Evolutionary conservation across 2,113 vertebrate species (phyloP).

Genomic region (Phycodurus eques): DNA sequence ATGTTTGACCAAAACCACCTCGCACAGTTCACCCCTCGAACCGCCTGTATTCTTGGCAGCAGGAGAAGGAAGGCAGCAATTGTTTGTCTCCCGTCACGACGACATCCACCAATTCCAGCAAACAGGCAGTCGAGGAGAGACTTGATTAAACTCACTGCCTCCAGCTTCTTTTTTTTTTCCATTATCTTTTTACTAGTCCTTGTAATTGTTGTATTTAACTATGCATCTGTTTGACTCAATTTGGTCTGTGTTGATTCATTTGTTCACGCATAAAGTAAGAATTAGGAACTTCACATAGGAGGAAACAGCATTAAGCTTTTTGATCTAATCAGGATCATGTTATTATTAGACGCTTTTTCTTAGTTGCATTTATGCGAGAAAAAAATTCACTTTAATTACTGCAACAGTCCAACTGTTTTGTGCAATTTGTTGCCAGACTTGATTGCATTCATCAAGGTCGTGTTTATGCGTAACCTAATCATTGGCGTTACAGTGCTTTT

Average conservation of each 20-base stretch:
- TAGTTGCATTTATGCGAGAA: constrained; percentile 2
- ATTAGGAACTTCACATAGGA: neutral
- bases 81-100: constrained; percentile 17
- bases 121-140: constrained; percentile 16
- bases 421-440: constrained; percentile 4
- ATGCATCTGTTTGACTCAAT: constrained; percentile 28
- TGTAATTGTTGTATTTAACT: constrained; percentile 25
- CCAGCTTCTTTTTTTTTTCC: constrained; percentile 27
- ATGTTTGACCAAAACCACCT: constrained; percentile 58
- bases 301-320: neutral
- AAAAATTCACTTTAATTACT: neutral
- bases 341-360: neutral
- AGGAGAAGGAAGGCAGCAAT: constrained; percentile 33
- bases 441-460: constrained; percentile 9
- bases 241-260: constrained; percentile 13
- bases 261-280: neutral
- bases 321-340: neutral
- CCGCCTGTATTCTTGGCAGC: constrained; percentile 20
- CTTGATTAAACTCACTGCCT: constrained; percentile 34
- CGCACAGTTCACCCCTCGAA: constrained; percentile 16
- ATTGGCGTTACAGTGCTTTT: constrained; percentile 1
- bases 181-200: constrained; percentile 32
- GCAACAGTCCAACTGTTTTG: neutral
- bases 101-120: constrained; percentile 12
- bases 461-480: constrained; percentile 19